Base-by-base conservation (phyloP, 2,113 vertebrate species). In the Tetraodon nigroviridis region DNA sequence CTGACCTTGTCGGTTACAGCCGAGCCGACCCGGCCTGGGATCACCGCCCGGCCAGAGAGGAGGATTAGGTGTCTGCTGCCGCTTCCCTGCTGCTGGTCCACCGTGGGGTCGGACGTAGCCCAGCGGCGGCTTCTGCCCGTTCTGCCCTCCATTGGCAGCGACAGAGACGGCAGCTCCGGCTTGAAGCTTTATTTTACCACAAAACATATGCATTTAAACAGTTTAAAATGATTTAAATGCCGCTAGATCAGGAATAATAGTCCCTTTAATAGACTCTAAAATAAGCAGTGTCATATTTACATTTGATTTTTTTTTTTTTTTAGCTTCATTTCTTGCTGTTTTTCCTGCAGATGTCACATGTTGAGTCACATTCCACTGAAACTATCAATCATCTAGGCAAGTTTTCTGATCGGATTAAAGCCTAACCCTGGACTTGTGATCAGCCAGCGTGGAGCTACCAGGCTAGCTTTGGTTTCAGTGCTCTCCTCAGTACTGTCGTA, bases 21-120 rank as follows among this genome's bases (percentile, higher is more conserved):
- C 55, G 3, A 29, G 40, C 61, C 64, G 75, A 77, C 76, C 76
- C 76, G 64, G 59, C 44, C 18, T 58, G 32, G 79, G 68, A 61
- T 80, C 81, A 67, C 71, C 72, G 70, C 76, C 2, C 64, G 75
- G 70, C 78, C 72, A 64, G 51, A 74, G 61, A 61, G 49, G 73
- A 76, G 72, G 76, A 87, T 85, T 84, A 85, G 71, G 68, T 32
- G 75, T 73, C 73, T 72, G 68, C 70, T 56, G 60, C 72, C 66
- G 64, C 44, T 1, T 64, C 55, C 74, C 69, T 54, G 55, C 64
- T 71, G 64, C 67, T 61, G 73, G 63, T 15, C 62, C 69, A 73
- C 73, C 60, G 59, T 74, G 78, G 71, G 71, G 67, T 75, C 29
- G 56, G 40, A 66, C 72, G 56, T 70, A 76, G 75, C 78, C 44